phyloP scores from a whole-genome alignment of 2,797 vertebrate species.

The Peromyscus melanophrys region DNA sequence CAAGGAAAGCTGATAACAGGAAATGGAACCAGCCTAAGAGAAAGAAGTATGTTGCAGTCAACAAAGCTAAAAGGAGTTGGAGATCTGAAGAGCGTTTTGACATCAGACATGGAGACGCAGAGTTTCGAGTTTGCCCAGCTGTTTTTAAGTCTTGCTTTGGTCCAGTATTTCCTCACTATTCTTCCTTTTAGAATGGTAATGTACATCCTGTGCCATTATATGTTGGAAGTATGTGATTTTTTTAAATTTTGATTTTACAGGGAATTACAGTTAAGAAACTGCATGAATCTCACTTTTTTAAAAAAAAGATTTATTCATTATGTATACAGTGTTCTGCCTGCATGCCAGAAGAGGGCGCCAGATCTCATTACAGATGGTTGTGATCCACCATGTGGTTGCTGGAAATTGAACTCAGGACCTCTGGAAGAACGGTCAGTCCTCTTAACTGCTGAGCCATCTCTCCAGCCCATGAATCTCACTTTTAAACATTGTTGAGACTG shows the following conservation, averaged over 20 bases:
- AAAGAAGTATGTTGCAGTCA: neutral
- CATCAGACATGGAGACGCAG: neutral
- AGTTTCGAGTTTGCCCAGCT: neutral
- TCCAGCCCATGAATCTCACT: neutral
- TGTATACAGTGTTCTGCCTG: too few species aligned
- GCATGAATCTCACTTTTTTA: neutral
- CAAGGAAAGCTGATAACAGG: neutral
- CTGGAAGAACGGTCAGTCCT: too few species aligned
- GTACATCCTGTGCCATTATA: neutral
- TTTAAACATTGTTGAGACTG: neutral
- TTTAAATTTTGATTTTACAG: neutral
- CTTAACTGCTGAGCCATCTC: too few species aligned
- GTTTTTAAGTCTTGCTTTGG: neutral
- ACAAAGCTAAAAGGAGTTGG: neutral
- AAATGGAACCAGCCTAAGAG: neutral
- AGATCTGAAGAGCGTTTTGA: neutral
- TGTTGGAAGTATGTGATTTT: neutral
- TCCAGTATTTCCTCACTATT: neutral
- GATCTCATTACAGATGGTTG: too few species aligned
- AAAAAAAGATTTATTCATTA: too few species aligned
- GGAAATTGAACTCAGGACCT: too few species aligned
- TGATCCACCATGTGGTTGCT: too few species aligned
- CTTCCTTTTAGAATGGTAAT: neutral
- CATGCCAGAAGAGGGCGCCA: too few species aligned
- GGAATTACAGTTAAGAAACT: neutral